phyloP scores from a whole-genome alignment of 2,797 vertebrate species.

The Loriculus beryllinus region DNA sequence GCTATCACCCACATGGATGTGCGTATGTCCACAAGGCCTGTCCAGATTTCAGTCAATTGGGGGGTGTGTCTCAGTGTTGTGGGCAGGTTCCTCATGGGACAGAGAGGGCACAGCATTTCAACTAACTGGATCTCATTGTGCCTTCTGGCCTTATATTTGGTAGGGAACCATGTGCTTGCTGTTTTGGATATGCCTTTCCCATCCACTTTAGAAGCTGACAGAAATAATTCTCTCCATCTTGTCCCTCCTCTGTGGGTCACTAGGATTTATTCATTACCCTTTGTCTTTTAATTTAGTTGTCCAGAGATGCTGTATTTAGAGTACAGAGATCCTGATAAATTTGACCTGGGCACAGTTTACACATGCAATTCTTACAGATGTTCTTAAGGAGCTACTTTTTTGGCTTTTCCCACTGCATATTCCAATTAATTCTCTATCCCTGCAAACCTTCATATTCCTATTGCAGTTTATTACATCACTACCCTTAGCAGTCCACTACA shows the following conservation, averaged over 20 bases:
- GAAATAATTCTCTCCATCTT: not conserved
- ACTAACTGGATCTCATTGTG: not conserved
- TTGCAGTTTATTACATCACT: not conserved
- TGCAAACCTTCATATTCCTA: not conserved
- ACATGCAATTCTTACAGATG: not conserved
- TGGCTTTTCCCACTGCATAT: not conserved
- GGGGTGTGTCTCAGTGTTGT: rapidly evolving
- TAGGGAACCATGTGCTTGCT: not conserved
- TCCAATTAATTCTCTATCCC: not conserved
- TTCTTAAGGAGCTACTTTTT: not conserved
- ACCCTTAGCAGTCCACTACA: not conserved
- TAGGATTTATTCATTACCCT: not conserved
- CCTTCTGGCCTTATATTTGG: not conserved
- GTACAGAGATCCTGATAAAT: not conserved
- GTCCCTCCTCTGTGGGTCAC: not conserved
- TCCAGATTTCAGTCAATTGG: not conserved
- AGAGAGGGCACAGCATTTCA: not conserved
- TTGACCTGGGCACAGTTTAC: not conserved
- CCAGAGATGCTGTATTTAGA: not conserved
- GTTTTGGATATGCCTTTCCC: not conserved
- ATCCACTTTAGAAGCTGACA: not conserved
- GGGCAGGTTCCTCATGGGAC: not conserved
- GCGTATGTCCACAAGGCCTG: not conserved
- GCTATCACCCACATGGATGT: not conserved
- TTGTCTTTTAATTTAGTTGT: not conserved